These are phyloP conservation scores for Leptobrachium leishanense DNA, from an alignment of 2,113 vertebrate genomes.

Conservation along the genomic window DNA sequence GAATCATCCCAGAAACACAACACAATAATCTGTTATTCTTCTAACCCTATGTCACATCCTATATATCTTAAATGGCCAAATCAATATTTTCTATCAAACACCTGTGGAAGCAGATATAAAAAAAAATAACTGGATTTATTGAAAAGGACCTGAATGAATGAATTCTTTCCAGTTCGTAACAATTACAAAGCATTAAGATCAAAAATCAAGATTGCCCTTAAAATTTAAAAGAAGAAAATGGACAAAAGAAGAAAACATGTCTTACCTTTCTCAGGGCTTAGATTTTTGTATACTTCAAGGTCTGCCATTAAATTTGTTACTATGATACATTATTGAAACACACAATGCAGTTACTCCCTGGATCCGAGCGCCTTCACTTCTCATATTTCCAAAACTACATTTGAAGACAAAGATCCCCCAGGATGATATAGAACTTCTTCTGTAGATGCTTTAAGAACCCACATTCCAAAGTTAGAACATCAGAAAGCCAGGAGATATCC, in stretches of 20 bases:
- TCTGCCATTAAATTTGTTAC: slow-evolving; percentile 84
- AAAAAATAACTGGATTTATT: too few relatives aligned
- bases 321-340: slow-evolving; percentile 64
- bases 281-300: slow-evolving; percentile 90
- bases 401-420: slow-evolving; percentile 13
- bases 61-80: too few relatives aligned
- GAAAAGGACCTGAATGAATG: background rate
- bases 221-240: background rate
- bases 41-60: too few relatives aligned
- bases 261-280: slow-evolving; percentile 91
- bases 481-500: slow-evolving; percentile 48
- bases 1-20: too few relatives aligned
- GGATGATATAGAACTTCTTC: slow-evolving; percentile 8
- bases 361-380: slow-evolving; percentile 59
- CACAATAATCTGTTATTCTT: too few relatives aligned
- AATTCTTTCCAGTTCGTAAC: background rate
- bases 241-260: background rate
- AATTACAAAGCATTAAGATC: background rate
- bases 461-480: slow-evolving; percentile 31
- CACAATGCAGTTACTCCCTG: slow-evolving; percentile 55
- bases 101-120: too few relatives aligned
- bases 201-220: too few relatives aligned
- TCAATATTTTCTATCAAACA: too few relatives aligned
- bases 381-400: slow-evolving; percentile 49
- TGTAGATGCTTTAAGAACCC: slow-evolving; percentile 37